These are phyloP conservation scores for Echinometra lucunter DNA, from an alignment of 53 echinoderm and acorn worm species.

Conservation along the genomic window DNA sequence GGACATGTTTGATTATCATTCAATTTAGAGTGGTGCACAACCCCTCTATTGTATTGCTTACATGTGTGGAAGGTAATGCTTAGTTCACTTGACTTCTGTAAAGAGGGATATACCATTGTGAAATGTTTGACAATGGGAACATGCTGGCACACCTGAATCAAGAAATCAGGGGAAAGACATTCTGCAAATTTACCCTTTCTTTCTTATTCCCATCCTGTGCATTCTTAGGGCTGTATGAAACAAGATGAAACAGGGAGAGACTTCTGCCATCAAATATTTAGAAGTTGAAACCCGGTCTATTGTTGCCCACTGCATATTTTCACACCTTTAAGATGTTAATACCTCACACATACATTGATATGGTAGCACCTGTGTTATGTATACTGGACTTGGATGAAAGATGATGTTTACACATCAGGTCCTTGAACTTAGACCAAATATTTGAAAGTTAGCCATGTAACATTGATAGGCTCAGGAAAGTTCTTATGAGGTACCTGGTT, in stretches of 20 bases:
- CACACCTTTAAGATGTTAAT: slow-evolving; percentile 48
- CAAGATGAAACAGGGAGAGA: slow-evolving; percentile 31
- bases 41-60: background rate
- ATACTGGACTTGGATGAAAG: background rate
- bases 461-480: slow-evolving; percentile 41
- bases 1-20: background rate
- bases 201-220: background rate
- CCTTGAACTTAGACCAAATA: slow-evolving; percentile 59
- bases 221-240: background rate
- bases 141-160: slow-evolving; percentile 26
- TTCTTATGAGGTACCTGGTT: background rate
- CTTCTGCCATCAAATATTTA: slow-evolving; percentile 63
- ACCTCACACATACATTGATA: background rate
- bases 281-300: slow-evolving; percentile 29
- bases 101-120: background rate
- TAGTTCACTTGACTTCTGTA: background rate
- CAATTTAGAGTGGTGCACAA: background rate
- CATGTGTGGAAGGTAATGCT: too few relatives aligned
- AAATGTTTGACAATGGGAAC: background rate
- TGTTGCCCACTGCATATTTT: background rate
- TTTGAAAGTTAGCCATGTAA: slow-evolving; percentile 59
- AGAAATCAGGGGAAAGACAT: slow-evolving; percentile 55
- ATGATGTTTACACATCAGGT: slow-evolving; percentile 22
- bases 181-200: slow-evolving; percentile 53
- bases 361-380: slow-evolving; percentile 34